Evolutionary conservation across 2,888 invertebrate genomes (phyloP).

Genomic region (Orchesellides sinensis): DNA sequence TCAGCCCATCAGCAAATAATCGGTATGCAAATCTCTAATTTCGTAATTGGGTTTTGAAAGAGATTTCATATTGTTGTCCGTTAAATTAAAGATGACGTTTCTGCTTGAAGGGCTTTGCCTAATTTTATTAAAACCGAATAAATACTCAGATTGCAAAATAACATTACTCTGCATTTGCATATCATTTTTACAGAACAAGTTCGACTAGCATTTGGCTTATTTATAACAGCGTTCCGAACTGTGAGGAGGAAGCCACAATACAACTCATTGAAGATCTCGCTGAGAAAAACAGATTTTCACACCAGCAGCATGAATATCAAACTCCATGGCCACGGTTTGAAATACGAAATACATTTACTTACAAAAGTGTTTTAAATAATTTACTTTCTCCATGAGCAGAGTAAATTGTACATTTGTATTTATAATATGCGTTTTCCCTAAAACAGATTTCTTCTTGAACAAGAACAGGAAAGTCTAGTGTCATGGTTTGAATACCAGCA

Average conservation of each 20-base stretch:
- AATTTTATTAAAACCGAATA: neutral
- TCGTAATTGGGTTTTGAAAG: neutral
- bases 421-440: neutral
- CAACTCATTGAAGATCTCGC: conserved; percentile 81
- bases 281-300: conserved; percentile 81
- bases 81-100: too few relatives aligned
- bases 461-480: conserved; percentile 77
- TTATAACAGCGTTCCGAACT: conserved; percentile 81
- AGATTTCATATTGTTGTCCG: neutral
- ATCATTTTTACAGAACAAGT: conserved; percentile 64
- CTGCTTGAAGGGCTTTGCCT: too few relatives aligned
- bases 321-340: conserved; percentile 74
- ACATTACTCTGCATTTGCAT: neutral
- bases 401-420: neutral
- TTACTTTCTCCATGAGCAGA: too few relatives aligned
- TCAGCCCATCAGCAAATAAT: conserved; percentile 32
- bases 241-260: conserved; percentile 81
- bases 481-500: conserved; percentile 75
- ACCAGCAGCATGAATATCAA: conserved; percentile 76
- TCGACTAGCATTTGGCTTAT: conserved; percentile 77
- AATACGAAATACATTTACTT: neutral
- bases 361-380: neutral
- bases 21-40: conserved; percentile 38
- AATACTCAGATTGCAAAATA: neutral
- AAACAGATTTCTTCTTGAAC: conserved; percentile 77